A percentile compares a stretch with the other conserved stretches of the same genome.
These are phyloP conservation scores for Orussus abietinus DNA, from an alignment of 1,140 invertebrate genomes.

Conservation along the genomic window DNA sequence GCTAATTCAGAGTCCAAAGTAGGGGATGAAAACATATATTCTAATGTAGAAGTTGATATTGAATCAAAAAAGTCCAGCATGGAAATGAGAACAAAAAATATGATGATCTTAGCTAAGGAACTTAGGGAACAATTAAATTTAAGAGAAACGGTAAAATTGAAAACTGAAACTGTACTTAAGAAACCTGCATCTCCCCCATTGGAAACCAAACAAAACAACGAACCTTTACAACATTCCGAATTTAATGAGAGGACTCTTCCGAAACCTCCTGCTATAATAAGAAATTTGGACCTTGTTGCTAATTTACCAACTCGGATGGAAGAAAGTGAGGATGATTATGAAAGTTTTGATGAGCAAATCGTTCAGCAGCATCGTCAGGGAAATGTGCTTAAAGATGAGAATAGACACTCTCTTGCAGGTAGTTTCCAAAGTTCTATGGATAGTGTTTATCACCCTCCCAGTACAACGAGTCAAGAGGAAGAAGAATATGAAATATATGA, in stretches of 20 bases:
- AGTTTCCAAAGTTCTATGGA: constrained; percentile 35
- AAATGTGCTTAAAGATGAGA: constrained; percentile 24
- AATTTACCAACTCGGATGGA: constrained; percentile 40
- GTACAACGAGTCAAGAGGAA: constrained; percentile 32
- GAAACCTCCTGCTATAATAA: constrained; percentile 28
- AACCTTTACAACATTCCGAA: constrained; percentile 7
- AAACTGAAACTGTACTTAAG: background rate
- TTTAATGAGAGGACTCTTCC: constrained; percentile 17
- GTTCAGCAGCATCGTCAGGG: constrained; percentile 29
- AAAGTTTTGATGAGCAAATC: constrained; percentile 36
- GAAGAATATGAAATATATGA: constrained; percentile 45
- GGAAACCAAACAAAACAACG: constrained; percentile 1
- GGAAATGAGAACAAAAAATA: constrained; percentile 14
- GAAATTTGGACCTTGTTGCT: constrained; percentile 41
- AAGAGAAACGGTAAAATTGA: constrained; percentile 1
- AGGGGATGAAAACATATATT: too few relatives aligned
- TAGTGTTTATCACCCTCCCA: constrained; percentile 38
- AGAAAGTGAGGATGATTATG: constrained; percentile 45
- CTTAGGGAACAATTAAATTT: background rate
- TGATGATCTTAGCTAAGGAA: constrained; percentile 10
- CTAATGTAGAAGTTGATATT: too few relatives aligned
- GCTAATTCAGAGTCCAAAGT: too few relatives aligned
- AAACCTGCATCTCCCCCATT: too few relatives aligned
- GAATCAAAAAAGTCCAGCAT: background rate
- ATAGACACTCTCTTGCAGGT: constrained; percentile 35